Conservation (phyloP, 2,113 vertebrate genomes). For the Pomatostomus ruficeps region DNA sequence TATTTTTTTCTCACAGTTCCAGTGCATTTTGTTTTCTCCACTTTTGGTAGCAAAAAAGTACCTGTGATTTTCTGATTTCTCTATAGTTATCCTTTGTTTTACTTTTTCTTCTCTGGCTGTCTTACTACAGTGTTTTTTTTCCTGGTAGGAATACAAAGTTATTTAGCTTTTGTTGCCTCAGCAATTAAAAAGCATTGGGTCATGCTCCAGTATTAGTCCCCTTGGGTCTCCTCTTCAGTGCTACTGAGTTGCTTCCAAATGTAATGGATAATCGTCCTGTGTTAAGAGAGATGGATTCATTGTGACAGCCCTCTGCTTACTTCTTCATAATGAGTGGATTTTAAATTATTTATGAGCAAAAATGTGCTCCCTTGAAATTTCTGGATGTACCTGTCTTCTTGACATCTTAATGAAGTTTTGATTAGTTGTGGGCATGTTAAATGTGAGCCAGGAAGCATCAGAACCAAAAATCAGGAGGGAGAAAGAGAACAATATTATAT, state of each 20-base stretch:
- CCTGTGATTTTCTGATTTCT: neutral
- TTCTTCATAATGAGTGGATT: slow-evolving; percentile 5
- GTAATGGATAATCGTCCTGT: neutral
- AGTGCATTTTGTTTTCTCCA: neutral
- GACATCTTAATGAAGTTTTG: neutral
- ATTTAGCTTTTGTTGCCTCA: neutral
- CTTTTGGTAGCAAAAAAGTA: neutral
- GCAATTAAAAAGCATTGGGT: slow-evolving; percentile 3
- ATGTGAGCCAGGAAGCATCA: neutral
- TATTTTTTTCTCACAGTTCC: neutral
- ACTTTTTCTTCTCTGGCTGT: neutral
- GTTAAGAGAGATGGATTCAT: neutral
- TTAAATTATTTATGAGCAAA: slow-evolving; percentile 11
- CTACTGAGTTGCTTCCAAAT: neutral
- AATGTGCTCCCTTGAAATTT: neutral
- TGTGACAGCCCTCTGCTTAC: neutral
- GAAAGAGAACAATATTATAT: neutral
- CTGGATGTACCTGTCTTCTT: neutral
- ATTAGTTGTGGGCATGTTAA: neutral
- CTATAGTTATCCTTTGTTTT: neutral
- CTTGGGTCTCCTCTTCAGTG: neutral
- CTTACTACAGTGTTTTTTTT: neutral
- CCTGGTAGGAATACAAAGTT: neutral
- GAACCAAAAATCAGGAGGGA: neutral
- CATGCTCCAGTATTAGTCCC: neutral